These are phyloP conservation scores for Chirona hameri DNA, from an alignment of 2,888 invertebrate genomes.

Conservation along the genomic window DNA sequence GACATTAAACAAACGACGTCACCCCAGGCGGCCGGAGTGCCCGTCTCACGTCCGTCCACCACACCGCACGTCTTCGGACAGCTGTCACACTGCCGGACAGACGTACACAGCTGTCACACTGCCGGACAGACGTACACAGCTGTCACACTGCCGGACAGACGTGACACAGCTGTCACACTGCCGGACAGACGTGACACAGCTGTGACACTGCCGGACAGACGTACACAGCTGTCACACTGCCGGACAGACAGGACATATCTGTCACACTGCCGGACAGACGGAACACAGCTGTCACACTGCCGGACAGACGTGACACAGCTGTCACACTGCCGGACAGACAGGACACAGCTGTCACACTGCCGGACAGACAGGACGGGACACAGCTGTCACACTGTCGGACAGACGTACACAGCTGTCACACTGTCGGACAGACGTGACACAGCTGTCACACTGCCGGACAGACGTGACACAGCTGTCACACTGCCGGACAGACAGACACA, in stretches of 20 bases:
- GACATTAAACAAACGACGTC: not conserved
- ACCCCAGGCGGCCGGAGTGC: not conserved
- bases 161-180: not conserved
- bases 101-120: not conserved
- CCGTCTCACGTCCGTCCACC: not conserved
- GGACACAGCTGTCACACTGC: too few species aligned
- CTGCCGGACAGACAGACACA: not conserved
- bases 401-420: too few species aligned
- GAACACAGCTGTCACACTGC: too few species aligned
- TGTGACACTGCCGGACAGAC: not conserved
- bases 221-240: too few species aligned
- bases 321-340: too few species aligned
- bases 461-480: not conserved
- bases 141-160: not conserved
- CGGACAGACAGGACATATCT: too few species aligned
- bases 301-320: too few species aligned
- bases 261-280: too few species aligned
- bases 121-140: not conserved
- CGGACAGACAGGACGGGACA: too few species aligned
- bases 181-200: not conserved
- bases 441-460: too few species aligned
- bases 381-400: too few species aligned
- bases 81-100: not conserved
- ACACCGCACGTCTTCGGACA: conserved; percentile 3
- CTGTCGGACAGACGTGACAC: too few species aligned